Conservation (phyloP, 2,113 vertebrate genomes). For the Urocynchramus pylzowi region DNA sequence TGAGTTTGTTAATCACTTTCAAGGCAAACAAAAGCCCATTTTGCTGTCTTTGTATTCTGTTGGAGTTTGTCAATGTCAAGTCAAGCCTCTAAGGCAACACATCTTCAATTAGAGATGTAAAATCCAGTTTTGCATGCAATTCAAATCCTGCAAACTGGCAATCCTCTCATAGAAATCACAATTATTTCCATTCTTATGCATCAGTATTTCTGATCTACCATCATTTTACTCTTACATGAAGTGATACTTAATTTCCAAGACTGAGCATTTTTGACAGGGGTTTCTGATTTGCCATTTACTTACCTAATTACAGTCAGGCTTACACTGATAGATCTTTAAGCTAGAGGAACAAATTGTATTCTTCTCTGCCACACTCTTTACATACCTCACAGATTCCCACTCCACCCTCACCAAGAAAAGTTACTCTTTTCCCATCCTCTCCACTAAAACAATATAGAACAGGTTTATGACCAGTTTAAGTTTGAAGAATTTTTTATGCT, state of each 20-base stretch:
- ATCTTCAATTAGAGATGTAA: slow-evolving; percentile 69
- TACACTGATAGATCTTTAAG: slow-evolving; percentile 5
- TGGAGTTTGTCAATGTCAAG: slow-evolving; percentile 65
- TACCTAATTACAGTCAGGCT: not conserved
- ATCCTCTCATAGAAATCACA: slow-evolving; percentile 65
- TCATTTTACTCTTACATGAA: slow-evolving; percentile 45
- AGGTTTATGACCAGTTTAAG: not conserved
- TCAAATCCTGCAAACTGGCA: slow-evolving; percentile 64
- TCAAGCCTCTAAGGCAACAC: slow-evolving; percentile 56
- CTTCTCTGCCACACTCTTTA: not conserved
- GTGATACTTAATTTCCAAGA: slow-evolving; percentile 51
- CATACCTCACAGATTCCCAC: not conserved
- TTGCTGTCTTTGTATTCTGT: slow-evolving; percentile 40
- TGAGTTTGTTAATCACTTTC: slow-evolving; percentile 28
- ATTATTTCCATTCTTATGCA: slow-evolving; percentile 51
- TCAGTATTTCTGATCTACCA: slow-evolving; percentile 28
- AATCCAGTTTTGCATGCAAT: slow-evolving; percentile 59
- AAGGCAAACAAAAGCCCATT: slow-evolving; percentile 49
- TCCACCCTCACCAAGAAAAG: not conserved
- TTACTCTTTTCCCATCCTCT: not conserved
- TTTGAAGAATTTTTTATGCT: not conserved
- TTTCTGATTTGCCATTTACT: slow-evolving; percentile 45
- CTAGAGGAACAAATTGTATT: not conserved
- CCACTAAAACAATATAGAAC: not conserved
- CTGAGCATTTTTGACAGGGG: slow-evolving; percentile 25